phyloP scores from a whole-genome alignment of 1,140 invertebrate species.

The Neotoxoptera formosana region DNA sequence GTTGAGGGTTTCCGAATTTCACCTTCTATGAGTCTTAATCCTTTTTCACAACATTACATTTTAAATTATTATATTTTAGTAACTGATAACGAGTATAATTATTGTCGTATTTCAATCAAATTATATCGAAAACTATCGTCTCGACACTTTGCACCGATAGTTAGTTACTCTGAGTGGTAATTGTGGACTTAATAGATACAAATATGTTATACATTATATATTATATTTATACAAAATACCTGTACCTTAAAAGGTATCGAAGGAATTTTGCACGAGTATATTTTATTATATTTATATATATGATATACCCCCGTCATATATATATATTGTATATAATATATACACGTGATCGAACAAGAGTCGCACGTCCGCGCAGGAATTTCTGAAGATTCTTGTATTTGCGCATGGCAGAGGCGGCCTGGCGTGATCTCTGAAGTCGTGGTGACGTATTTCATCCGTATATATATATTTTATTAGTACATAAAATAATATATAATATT shows the following conservation, averaged over 20 bases:
- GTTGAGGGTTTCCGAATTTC: neutral
- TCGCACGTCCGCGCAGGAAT: slow-evolving; percentile 13
- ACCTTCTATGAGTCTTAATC: neutral
- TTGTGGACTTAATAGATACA: neutral
- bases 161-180: neutral
- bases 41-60: neutral
- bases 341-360: neutral
- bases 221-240: neutral
- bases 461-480: neutral
- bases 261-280: neutral
- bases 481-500: too few relatives aligned
- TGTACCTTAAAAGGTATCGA: slow-evolving; percentile 41
- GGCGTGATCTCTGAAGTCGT: neutral
- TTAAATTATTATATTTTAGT: neutral
- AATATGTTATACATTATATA: neutral
- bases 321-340: neutral
- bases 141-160: neutral
- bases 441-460: neutral
- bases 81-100: neutral
- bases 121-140: neutral
- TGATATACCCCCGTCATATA: neutral
- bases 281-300: neutral
- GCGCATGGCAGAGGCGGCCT: neutral
- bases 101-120: neutral
- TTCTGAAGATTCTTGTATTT: slow-evolving; percentile 19